phyloP scores from a whole-genome alignment of 2,113 vertebrate genomes.

The Machaerirhynchus nigripectus region DNA sequence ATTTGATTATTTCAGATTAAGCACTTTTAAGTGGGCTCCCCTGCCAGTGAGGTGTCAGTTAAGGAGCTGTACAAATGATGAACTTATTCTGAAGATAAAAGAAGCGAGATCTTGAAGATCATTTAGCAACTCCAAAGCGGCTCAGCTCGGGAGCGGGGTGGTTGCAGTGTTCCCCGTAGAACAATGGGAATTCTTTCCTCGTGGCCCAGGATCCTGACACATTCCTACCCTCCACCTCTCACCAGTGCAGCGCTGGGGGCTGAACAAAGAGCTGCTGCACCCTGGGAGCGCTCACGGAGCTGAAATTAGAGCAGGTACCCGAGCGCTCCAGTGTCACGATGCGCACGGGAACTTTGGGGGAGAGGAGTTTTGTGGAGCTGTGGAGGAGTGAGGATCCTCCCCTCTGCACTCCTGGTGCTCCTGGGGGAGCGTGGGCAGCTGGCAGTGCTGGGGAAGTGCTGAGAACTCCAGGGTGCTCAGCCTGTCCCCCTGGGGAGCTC shows the following conservation, averaged over 20 bases:
- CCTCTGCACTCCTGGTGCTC: neutral
- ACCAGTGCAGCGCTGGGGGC: neutral
- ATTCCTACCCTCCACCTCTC: neutral
- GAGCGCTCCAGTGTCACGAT: neutral
- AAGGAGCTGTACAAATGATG: neutral
- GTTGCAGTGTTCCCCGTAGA: neutral
- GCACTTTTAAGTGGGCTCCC: neutral
- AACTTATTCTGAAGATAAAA: neutral
- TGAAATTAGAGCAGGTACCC: neutral
- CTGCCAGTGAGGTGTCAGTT: slow-evolving; percentile 45
- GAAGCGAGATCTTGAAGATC: neutral
- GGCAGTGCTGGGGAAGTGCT: fast-evolving
- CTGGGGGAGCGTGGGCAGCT: neutral
- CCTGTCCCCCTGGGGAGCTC: neutral
- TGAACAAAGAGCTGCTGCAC: neutral
- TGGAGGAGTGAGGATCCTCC: neutral
- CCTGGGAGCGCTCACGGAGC: neutral
- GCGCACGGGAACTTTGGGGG: neutral
- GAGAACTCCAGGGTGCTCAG: fast-evolving
- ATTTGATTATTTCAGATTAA: slow-evolving; percentile 28
- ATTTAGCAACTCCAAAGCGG: neutral
- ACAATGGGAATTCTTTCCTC: neutral
- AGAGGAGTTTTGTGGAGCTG: neutral
- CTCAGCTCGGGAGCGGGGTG: neutral
- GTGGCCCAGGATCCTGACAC: neutral